Evolutionary conservation across 2,888 invertebrate species (phyloP), one percentile per base, ranked within the genome.

Genomic region (Brassicogethes aeneus): DNA sequence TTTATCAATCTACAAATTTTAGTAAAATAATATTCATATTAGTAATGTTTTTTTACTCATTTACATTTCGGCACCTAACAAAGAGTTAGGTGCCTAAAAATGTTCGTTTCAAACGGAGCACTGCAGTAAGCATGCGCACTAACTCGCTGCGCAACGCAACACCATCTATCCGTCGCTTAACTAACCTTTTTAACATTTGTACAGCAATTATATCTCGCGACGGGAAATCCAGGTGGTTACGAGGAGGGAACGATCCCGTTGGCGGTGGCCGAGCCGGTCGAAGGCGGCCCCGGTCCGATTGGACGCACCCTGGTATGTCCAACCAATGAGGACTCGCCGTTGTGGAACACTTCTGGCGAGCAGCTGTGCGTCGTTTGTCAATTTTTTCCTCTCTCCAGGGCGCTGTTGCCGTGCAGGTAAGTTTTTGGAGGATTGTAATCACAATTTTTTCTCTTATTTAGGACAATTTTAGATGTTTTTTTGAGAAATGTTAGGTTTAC

Each of bases 341-440:
- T 75, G 31, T 74, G 75, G 72, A 74, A 74, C 52, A 68, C 69
- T 12, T 70, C 72, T 1, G 75, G 75, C 3, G 78, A 79, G 52
- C 79, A 79, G 53, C 64, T 79, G 2, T 90, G 90, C 70, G 85
- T 88, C 47, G 89, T 90, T 54, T 91, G 91, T 69, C 85, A 88
- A 57, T 78, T 78, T 55, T 80, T 77, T 58, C 83, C 83, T 14
- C 72, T 89, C 39, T 84, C 85, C 1, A 74, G 87, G 49, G 90
- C 87, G 29, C 69, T 91, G 41, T 71, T 91, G 57, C 90, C 90
- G 0, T 91, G 90, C 71, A 72, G 67, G 67, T 66, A 55, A 47
- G 39, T 42, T 5, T 3, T 37, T 16, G 10, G 2, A 39, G 12
- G 15, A 13, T 3, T n/a, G 15, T 15, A 15, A 5, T 35, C 32